phyloP scores from a whole-genome alignment of 2,113 vertebrate genomes.

The Thermophis baileyi region DNA sequence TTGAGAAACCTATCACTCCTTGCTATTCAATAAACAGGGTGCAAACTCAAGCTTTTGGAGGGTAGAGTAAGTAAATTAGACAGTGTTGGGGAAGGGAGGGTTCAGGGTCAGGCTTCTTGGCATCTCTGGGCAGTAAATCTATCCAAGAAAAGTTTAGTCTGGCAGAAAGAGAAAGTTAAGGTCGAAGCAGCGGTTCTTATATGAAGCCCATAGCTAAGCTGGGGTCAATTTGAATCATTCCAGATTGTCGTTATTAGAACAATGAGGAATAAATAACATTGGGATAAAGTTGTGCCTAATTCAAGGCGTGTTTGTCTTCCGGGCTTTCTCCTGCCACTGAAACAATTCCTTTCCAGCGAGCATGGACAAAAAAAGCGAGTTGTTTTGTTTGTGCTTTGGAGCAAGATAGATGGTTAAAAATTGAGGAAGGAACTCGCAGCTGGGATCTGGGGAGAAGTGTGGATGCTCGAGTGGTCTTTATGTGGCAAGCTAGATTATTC shows the following conservation, averaged over 20 bases:
- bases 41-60: not conserved
- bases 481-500: slow-evolving; percentile 43
- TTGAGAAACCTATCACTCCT: not conserved
- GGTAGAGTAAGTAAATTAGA: not conserved
- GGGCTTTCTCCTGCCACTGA: not conserved
- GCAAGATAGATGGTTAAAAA: not conserved
- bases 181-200: not conserved
- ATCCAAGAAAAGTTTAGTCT: slow-evolving; percentile 41
- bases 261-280: not conserved
- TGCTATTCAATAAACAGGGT: not conserved
- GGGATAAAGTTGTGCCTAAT: not conserved
- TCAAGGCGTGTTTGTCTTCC: not conserved
- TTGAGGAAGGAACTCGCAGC: not conserved
- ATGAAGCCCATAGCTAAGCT: not conserved
- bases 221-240: not conserved
- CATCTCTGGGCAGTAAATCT: slow-evolving; percentile 5
- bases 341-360: not conserved
- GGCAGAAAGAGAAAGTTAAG: slow-evolving; percentile 10
- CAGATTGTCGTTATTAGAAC: not conserved
- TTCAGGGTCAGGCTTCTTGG: not conserved
- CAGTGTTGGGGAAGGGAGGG: not conserved
- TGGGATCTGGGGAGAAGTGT: slow-evolving; percentile 10
- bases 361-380: too few relatives aligned
- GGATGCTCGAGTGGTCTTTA: slow-evolving; percentile 37
- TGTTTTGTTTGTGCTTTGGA: not conserved